Evolutionary conservation across 2,888 invertebrate species (phyloP).

Genomic region (Drosophila colorata): DNA sequence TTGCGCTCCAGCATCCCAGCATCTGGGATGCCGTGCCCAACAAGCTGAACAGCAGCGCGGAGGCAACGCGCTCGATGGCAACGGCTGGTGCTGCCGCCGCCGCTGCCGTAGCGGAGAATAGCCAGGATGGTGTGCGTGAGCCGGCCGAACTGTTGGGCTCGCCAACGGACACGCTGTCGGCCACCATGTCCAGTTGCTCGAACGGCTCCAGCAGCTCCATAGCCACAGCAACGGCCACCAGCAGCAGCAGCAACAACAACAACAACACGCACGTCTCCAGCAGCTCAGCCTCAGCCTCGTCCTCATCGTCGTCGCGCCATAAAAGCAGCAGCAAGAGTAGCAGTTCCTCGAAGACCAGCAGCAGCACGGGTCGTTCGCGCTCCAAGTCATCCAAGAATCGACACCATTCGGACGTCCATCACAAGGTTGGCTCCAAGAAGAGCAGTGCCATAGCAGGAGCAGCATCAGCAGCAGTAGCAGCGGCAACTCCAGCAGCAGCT

Average conservation of each 20-base stretch:
- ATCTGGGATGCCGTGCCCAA: slow-evolving; percentile 75
- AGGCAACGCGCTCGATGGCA: slow-evolving; percentile 13
- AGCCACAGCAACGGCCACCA: slow-evolving; percentile 77
- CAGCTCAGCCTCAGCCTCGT: slow-evolving; percentile 61
- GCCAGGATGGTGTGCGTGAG: slow-evolving; percentile 60
- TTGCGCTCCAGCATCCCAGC: slow-evolving; percentile 87
- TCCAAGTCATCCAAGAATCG: slow-evolving; percentile 74
- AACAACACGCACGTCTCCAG: slow-evolving; percentile 32
- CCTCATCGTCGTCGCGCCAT: slow-evolving; percentile 78
- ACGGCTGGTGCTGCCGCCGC: slow-evolving; percentile 9
- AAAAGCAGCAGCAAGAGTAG: slow-evolving; percentile 84
- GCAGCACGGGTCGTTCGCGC: slow-evolving; percentile 78
- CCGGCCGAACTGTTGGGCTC: slow-evolving; percentile 50
- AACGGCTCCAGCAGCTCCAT: slow-evolving; percentile 82
- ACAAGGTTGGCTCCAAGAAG: slow-evolving; percentile 62
- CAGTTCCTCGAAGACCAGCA: slow-evolving; percentile 66
- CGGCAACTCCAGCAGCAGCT: slow-evolving; percentile 13
- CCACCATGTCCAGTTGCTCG: slow-evolving; percentile 65
- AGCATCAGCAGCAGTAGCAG: slow-evolving; percentile 23
- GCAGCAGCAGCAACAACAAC: slow-evolving; percentile 47
- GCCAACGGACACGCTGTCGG: slow-evolving; percentile 62
- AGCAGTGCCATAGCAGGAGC: slow-evolving; percentile 47
- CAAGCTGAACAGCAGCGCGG: slow-evolving; percentile 52
- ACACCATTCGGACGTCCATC: slow-evolving; percentile 68
- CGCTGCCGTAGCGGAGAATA: slow-evolving; percentile 43